These are phyloP conservation scores for Mesitornis unicolor DNA, from an alignment of 2,113 vertebrate genomes.

Conservation along the genomic window DNA sequence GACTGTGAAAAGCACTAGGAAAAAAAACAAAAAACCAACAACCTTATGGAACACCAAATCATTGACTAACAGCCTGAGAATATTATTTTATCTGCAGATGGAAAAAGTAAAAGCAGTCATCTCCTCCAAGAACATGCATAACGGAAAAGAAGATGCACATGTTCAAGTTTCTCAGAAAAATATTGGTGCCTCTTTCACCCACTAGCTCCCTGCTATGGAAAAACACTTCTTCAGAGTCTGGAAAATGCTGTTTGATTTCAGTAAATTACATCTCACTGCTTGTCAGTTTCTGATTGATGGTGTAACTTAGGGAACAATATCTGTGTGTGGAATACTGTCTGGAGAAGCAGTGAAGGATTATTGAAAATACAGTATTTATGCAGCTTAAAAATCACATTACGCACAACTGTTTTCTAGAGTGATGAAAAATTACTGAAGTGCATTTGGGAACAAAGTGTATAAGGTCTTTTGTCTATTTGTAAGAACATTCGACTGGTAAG, in stretches of 20 bases:
- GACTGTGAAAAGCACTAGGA: neutral
- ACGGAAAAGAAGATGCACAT: neutral
- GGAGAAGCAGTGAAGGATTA: conserved; percentile 63
- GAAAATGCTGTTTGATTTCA: conserved; percentile 61
- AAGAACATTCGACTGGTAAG: conserved; percentile 33
- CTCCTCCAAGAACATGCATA: neutral
- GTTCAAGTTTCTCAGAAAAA: conserved; percentile 17
- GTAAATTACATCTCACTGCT: conserved; percentile 71
- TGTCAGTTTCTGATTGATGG: conserved; percentile 68
- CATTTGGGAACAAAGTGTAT: conserved; percentile 47
- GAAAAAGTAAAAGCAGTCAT: neutral
- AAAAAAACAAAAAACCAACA: too few species aligned
- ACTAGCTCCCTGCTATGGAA: conserved; percentile 54
- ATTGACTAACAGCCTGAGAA: neutral
- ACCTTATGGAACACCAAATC: rapidly evolving
- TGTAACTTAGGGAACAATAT: conserved; percentile 72
- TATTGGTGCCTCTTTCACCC: neutral
- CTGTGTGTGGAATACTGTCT: conserved; percentile 59
- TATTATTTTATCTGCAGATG: neutral
- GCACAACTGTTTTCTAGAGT: neutral
- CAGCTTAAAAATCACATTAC: conserved; percentile 64
- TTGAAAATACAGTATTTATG: conserved; percentile 66
- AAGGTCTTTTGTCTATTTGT: conserved; percentile 44
- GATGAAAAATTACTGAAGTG: conserved; percentile 56
- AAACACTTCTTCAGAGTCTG: conserved; percentile 67